Evolutionary conservation across 2,113 vertebrate genomes (phyloP).

Genomic region (Brachypodius melanocephalos): DNA sequence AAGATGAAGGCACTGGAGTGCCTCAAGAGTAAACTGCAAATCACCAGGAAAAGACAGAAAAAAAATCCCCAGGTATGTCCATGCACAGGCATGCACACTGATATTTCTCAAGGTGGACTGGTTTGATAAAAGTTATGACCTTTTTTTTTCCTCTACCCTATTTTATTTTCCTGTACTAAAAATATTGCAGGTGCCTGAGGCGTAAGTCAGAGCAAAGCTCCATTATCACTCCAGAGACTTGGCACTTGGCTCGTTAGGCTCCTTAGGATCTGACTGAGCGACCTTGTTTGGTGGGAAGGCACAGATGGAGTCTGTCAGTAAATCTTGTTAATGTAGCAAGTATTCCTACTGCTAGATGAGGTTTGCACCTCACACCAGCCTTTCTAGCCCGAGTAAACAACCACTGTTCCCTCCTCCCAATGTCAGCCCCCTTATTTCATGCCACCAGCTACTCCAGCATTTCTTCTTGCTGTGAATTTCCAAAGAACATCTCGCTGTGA

Average conservation of each 20-base stretch:
- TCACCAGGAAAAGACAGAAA: background rate
- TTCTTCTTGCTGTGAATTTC: slow-evolving; percentile 55
- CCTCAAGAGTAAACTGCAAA: slow-evolving; percentile 2
- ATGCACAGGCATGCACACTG: background rate
- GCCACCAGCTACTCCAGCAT: slow-evolving; percentile 24
- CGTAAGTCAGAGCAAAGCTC: slow-evolving; percentile 60
- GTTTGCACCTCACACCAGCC: slow-evolving; percentile 61
- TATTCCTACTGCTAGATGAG: slow-evolving; percentile 75
- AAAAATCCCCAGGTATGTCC: background rate
- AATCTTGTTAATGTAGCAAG: slow-evolving; percentile 81
- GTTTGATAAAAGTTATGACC: slow-evolving; percentile 68
- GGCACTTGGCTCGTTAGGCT: slow-evolving; percentile 72
- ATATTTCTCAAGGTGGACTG: slow-evolving; percentile 63
- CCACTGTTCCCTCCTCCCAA: background rate
- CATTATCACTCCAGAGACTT: slow-evolving; percentile 72
- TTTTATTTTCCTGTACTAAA: slow-evolving; percentile 73
- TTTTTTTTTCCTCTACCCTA: slow-evolving; percentile 53
- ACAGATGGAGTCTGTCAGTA: slow-evolving; percentile 81
- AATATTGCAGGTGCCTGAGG: slow-evolving; percentile 73
- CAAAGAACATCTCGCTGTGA: slow-evolving; percentile 47
- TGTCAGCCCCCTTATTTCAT: slow-evolving; percentile 22
- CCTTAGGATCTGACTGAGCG: slow-evolving; percentile 68
- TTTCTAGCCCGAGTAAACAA: slow-evolving; percentile 64
- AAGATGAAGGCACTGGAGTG: background rate
- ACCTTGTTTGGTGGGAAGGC: slow-evolving; percentile 79